Percentiles rank a stretch among this genome's conserved stretches.
phyloP scores from a whole-genome alignment of 2,797 vertebrate species.

The Peromyscus eremicus region DNA sequence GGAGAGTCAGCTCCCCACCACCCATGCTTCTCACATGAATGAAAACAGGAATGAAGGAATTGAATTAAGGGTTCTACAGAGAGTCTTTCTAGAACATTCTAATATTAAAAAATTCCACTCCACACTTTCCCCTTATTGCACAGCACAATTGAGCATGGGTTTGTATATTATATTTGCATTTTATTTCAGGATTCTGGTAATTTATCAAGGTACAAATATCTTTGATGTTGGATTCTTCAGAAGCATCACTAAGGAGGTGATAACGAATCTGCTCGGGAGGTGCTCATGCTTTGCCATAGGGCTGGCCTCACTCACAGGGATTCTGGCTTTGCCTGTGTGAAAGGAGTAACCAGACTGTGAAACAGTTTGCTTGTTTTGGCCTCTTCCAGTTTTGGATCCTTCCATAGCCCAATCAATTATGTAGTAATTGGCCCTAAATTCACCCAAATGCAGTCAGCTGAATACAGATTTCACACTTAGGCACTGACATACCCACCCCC shows the following conservation, averaged over 20 bases:
- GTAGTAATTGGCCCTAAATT: constrained; percentile 70
- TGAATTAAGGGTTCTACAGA: neutral
- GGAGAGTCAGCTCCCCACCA: neutral
- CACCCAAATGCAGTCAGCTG: constrained; percentile 54
- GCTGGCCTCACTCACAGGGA: neutral
- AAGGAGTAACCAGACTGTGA: constrained; percentile 74
- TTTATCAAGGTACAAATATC: neutral
- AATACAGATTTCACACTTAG: constrained; percentile 38
- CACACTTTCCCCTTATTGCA: neutral
- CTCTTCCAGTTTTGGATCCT: constrained; percentile 75
- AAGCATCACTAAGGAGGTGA: accelerated
- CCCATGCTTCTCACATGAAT: neutral
- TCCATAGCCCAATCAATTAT: constrained; percentile 68
- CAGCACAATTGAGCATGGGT: neutral
- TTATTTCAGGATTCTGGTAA: neutral
- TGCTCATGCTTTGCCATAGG: neutral
- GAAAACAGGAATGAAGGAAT: neutral
- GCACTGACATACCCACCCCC: neutral
- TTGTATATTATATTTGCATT: neutral
- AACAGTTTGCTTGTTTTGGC: constrained; percentile 82
- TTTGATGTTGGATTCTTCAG: neutral
- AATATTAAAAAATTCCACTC: neutral
- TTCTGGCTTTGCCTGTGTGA: constrained; percentile 62
- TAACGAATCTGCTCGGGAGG: neutral
- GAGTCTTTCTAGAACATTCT: constrained; percentile 11